Evolutionary conservation across 2,113 vertebrate genomes (phyloP).

Genomic region (Tringa solitaria): DNA sequence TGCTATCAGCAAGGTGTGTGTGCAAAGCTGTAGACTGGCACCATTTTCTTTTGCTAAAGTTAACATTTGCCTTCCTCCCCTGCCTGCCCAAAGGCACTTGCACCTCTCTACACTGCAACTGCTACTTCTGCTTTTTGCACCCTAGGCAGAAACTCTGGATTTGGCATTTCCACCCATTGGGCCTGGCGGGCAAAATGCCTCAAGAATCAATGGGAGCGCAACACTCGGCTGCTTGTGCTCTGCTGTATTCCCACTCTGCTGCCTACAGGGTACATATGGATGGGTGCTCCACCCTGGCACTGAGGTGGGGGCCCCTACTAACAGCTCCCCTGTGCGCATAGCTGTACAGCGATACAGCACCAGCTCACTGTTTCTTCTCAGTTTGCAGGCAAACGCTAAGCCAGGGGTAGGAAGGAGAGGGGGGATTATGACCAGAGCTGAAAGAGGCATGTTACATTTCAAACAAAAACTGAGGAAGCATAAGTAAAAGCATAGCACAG

Average conservation of each 20-base stretch:
- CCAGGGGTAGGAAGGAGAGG: neutral
- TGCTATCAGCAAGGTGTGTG: neutral
- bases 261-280: rapidly evolving
- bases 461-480: neutral
- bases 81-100: neutral
- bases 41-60: neutral
- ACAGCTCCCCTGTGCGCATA: neutral
- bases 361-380: neutral
- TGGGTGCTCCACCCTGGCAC: neutral
- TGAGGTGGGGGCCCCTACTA: neutral
- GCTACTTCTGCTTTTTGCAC: neutral
- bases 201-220: rapidly evolving
- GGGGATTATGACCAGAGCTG: neutral
- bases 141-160: neutral
- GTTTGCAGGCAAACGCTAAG: neutral
- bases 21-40: neutral
- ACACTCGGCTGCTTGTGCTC: neutral
- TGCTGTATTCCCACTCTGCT: neutral
- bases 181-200: neutral
- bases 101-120: neutral
- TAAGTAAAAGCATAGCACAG: neutral
- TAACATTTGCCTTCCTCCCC: neutral
- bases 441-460: neutral
- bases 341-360: neutral
- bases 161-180: neutral